Evolutionary conservation across 1,140 invertebrate species (phyloP).

Genomic region (Pachyrhynchus sulphureomaculatus): DNA sequence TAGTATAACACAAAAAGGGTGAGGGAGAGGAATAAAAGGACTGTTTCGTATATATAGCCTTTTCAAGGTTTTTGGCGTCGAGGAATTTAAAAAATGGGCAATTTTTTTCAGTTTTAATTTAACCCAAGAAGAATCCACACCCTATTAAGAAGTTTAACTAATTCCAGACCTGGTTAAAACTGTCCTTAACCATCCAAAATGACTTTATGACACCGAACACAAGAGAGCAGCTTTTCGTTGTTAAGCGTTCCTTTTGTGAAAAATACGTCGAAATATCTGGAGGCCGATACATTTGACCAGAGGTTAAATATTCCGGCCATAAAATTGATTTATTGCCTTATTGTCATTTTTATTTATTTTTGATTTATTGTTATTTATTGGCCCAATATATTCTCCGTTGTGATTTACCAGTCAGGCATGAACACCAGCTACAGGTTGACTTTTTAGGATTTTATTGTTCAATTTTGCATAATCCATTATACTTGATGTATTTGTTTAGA

Average conservation of each 20-base stretch:
- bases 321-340: slow-evolving; percentile 19
- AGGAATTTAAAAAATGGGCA: no score
- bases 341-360: slow-evolving; percentile 25
- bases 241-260: slow-evolving; percentile 3
- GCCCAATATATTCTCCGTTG: slow-evolving; percentile 17
- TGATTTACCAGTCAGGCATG: background rate
- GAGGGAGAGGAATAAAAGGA: no score
- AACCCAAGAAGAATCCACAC: no score
- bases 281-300: slow-evolving; percentile 6
- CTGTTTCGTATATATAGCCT: no score
- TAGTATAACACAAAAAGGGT: no score
- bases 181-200: background rate
- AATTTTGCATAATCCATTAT: no score
- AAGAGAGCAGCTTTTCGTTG: background rate
- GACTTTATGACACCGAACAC: background rate
- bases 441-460: no score
- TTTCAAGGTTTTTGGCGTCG: no score
- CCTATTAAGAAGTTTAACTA: no score
- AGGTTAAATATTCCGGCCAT: slow-evolving; percentile 9
- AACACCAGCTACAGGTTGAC: background rate
- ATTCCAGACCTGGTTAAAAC: background rate
- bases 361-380: slow-evolving; percentile 26
- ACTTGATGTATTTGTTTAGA: no score
- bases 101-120: no score
- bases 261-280: slow-evolving; percentile 1